Conservation (phyloP, 2,888 invertebrate genomes). For the Diachrysia chrysitis region DNA sequence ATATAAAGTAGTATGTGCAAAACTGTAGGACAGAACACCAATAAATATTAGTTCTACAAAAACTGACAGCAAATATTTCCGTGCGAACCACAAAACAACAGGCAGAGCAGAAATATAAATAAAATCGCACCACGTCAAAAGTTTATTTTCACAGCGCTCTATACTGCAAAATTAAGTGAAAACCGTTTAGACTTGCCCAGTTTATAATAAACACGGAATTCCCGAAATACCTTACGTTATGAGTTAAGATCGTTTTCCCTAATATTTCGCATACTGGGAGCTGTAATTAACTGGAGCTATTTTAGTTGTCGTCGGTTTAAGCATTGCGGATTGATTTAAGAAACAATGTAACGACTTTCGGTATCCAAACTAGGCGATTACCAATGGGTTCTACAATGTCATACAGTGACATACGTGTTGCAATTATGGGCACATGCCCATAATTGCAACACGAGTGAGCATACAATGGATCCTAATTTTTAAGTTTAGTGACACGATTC, state of each 20-base stretch:
- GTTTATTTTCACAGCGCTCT: slow-evolving; percentile 20
- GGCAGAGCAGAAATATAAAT: slow-evolving; percentile 2
- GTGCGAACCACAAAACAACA: neutral
- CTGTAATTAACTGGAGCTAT: slow-evolving; percentile 36
- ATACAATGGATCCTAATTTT: no score
- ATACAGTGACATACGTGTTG: neutral
- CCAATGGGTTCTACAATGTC: neutral
- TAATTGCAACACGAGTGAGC: no score
- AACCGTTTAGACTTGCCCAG: neutral
- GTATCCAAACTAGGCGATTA: neutral
- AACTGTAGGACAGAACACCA: neutral
- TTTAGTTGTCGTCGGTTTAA: slow-evolving; percentile 5
- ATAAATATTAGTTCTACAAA: slow-evolving; percentile 1
- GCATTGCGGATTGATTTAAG: neutral
- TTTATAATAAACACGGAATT: slow-evolving; percentile 7
- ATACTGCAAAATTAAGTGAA: slow-evolving; percentile 6
- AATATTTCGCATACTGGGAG: slow-evolving; percentile 10
- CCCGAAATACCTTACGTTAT: neutral
- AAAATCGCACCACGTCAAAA: neutral
- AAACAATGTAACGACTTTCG: neutral
- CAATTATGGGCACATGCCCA: no score
- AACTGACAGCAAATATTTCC: slow-evolving; percentile 2
- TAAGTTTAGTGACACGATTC: no score
- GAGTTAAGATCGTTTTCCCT: slow-evolving; percentile 12
- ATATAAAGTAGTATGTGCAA: neutral